Percentiles rank a stretch among this genome's conserved stretches.
Conservation (phyloP, 2,113 vertebrate species). For the Pelodiscus sinensis region DNA sequence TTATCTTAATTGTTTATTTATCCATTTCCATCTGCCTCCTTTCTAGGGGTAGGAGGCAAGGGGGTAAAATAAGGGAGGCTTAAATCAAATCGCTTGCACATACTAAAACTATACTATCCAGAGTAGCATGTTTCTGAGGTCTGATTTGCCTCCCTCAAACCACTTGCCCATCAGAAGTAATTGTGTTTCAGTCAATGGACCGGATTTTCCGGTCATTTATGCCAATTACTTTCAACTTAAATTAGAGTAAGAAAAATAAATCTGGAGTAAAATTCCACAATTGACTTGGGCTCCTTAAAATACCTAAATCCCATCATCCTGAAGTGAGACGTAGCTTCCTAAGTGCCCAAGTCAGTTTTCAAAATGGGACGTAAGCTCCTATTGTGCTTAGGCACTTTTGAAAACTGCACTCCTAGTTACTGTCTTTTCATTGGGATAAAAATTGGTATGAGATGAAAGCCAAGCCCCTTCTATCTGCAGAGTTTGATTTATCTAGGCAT, state of each 20-base stretch:
- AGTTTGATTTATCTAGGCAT: background rate
- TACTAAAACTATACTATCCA: background rate
- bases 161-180: too few relatives aligned
- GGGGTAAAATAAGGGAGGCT: background rate
- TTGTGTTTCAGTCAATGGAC: too few relatives aligned
- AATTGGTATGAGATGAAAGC: background rate
- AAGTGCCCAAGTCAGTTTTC: background rate
- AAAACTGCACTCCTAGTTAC: background rate
- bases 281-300: background rate
- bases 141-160: background rate
- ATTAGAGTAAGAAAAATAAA: background rate
- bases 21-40: background rate
- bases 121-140: background rate
- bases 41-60: background rate
- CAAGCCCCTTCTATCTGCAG: background rate
- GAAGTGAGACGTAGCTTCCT: background rate
- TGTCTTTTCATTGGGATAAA: background rate
- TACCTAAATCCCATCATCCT: background rate
- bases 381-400: background rate
- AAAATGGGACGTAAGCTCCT: background rate
- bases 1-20: background rate
- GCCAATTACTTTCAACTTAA: too few relatives aligned
- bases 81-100: too few relatives aligned
- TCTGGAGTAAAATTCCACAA: background rate
- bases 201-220: too few relatives aligned